A percentile compares a stretch with the other conserved stretches of the same genome.
Evolutionary conservation across 2,113 vertebrate genomes (phyloP).

Genomic region (Bagarius yarrelli): DNA sequence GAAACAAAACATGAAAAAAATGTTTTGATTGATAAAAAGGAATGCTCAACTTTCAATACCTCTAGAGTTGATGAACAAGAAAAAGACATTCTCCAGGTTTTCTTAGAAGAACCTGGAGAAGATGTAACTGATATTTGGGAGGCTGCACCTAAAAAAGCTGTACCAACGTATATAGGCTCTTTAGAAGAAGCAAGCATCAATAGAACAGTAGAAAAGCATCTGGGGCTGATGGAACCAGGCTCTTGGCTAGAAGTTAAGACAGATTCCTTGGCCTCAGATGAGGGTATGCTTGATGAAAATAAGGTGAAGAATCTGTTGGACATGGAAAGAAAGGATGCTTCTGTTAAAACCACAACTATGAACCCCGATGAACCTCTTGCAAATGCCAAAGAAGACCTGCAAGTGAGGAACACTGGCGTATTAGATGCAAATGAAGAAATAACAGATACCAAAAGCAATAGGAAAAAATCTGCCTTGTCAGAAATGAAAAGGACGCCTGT

Average conservation of each 20-base stretch:
- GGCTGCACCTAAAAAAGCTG: background rate
- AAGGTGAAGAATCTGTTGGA: constrained; percentile 12
- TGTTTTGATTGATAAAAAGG: constrained; percentile 7
- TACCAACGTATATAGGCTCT: background rate
- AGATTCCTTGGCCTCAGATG: background rate
- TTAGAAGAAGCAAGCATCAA: background rate
- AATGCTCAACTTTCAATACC: constrained; percentile 17
- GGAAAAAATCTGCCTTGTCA: constrained; percentile 19
- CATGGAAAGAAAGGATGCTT: background rate
- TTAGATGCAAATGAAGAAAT: background rate
- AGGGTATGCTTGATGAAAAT: background rate
- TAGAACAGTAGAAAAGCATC: background rate
- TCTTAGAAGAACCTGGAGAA: background rate
- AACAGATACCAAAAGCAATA: background rate
- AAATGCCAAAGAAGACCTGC: background rate
- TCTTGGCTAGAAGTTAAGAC: background rate
- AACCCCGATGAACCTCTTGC: background rate
- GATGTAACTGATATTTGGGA: background rate
- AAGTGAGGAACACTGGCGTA: background rate
- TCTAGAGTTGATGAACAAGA: constrained; percentile 7
- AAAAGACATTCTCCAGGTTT: background rate
- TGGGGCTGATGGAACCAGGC: background rate
- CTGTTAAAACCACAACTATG: background rate
- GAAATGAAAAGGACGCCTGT: constrained; percentile 25
- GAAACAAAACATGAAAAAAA: constrained; percentile 31